phyloP scores from a whole-genome alignment of 2,113 vertebrate genomes.

The Trochalopteron elliotii region DNA sequence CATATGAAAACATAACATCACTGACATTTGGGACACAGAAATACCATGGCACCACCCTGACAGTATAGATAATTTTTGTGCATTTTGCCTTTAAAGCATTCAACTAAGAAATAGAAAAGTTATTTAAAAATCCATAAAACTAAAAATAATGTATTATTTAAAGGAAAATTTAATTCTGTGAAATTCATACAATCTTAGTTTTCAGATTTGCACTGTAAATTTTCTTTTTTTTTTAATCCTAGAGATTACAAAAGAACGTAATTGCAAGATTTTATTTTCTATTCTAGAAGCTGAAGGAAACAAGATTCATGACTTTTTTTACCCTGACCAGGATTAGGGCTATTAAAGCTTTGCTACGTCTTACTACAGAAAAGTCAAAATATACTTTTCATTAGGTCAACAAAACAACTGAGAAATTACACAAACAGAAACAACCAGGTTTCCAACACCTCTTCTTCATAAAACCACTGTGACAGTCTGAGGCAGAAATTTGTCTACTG shows the following conservation, averaged over 20 bases:
- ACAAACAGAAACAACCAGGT: not conserved
- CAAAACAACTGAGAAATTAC: not conserved
- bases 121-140: rapidly evolving
- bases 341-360: not conserved
- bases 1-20: not conserved
- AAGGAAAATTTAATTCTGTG: not conserved
- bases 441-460: not conserved
- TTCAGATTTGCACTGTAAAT: not conserved
- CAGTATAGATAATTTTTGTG: not conserved
- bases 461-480: not conserved
- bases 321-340: not conserved
- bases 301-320: not conserved
- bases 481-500: not conserved
- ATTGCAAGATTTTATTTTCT: not conserved
- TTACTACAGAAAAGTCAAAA: not conserved
- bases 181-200: not conserved
- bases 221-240: not conserved
- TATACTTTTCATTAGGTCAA: not conserved
- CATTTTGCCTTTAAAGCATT: not conserved
- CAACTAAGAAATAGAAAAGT: not conserved
- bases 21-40: not conserved
- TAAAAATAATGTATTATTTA: not conserved
- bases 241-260: not conserved
- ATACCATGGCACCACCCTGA: not conserved
- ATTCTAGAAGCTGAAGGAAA: not conserved